phyloP scores from a whole-genome alignment of 2,797 vertebrate genomes.

The Enteromius fasciolatus region DNA sequence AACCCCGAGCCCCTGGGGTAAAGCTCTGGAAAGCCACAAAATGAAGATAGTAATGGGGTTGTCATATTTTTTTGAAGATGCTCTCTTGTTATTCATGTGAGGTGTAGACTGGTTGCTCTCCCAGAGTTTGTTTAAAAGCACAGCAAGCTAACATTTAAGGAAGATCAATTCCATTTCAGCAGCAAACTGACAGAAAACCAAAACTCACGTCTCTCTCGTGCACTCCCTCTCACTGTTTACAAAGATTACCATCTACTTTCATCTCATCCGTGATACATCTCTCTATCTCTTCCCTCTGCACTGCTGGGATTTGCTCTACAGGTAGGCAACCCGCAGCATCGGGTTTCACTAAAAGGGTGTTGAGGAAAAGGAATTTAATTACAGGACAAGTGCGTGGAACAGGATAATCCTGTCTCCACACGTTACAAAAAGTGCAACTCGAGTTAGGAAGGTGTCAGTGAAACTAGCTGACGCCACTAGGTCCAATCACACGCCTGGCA shows the following conservation, averaged over 20 bases:
- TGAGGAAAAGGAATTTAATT: slow-evolving; percentile 68
- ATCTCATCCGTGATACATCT: slow-evolving; percentile 70
- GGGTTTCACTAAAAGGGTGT: slow-evolving; percentile 65
- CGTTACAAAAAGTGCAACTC: neutral
- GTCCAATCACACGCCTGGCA: neutral
- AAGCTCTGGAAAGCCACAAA: slow-evolving; percentile 61
- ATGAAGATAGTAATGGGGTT: slow-evolving; percentile 62
- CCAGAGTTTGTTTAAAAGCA: slow-evolving; percentile 58
- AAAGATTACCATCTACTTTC: slow-evolving; percentile 80
- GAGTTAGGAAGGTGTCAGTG: neutral
- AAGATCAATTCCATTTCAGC: slow-evolving; percentile 66
- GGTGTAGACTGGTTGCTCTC: slow-evolving; percentile 6
- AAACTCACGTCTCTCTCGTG: slow-evolving; percentile 64
- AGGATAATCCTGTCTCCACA: slow-evolving; percentile 38
- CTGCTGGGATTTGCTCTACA: slow-evolving; percentile 63
- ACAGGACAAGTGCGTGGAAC: slow-evolving; percentile 64
- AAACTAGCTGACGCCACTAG: neutral
- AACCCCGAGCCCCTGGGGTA: slow-evolving; percentile 61
- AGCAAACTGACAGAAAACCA: slow-evolving; percentile 76
- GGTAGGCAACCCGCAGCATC: slow-evolving; percentile 62
- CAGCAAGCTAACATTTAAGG: slow-evolving; percentile 58
- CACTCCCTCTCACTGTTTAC: slow-evolving; percentile 68
- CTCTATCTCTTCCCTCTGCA: slow-evolving; percentile 62
- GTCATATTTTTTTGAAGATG: slow-evolving; percentile 55
- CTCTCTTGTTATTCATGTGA: slow-evolving; percentile 53